Evolutionary conservation across 2,797 vertebrate species (phyloP), one percentile per base, ranked within the genome.

Genomic region (Babyrousa celebensis): DNA sequence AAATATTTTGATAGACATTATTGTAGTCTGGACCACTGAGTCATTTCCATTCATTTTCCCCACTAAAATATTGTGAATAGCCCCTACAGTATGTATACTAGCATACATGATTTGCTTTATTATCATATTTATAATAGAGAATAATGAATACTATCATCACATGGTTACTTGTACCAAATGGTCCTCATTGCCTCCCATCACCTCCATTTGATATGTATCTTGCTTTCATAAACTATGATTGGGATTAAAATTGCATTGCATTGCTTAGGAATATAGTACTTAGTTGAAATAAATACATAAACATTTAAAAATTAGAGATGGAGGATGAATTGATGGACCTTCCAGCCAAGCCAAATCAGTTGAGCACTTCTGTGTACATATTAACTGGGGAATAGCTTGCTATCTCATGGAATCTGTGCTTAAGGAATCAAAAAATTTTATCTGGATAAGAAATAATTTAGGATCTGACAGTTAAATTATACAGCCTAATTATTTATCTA

Each of bases 41-140:
- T 63, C 52, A 75, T 74, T 83, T 83, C 52, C 85, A 12, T 80
- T 14, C 77, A 3, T 40, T 89, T 71, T 71, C 16, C n/a, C 1
- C 40, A 90, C 40, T 85, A n/a, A 79, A 74, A n/a, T 77, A 80
- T 23, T 68, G 10, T 54, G 20, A 82, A 82, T 65, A 85, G 65
- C 36, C 36, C 16, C 21, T 87, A 29, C 54, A 72, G 2, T 18
- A 25, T 40, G 5, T 36, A 17, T 4, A 62, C 75, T 87, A n/a
- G 72, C 72, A 48, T 62, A 27, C 11, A 48, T 82, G 12, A 52
- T 82, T 93, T 90, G 36, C 84, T 86, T 92, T 79, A 88, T 65
- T 85, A 18, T 93, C 20, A 29, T 43, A 29, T 71, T 82, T 72
- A 25, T 78, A 5, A 54, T 72, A 77, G n/a, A 80, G 40, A 94